phyloP scores from a whole-genome alignment of 2,888 invertebrate genomes.

The Meteorus cinctellus region DNA sequence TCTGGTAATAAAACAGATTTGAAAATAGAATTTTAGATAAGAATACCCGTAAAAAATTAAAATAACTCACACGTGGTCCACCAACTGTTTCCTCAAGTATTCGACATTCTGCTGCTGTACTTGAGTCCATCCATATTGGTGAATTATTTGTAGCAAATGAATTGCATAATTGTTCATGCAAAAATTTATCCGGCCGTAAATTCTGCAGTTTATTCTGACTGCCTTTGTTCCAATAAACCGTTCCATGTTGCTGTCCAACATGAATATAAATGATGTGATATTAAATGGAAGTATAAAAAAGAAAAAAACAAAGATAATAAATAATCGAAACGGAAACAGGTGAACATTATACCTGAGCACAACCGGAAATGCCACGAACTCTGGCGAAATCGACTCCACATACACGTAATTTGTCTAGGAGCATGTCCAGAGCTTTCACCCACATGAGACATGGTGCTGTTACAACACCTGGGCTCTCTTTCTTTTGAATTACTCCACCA shows the following conservation, averaged over 20 bases:
- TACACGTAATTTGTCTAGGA: constrained; percentile 87
- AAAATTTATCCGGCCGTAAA: constrained; percentile 83
- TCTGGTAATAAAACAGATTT: too few species aligned
- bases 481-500: constrained; percentile 77
- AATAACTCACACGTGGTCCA: constrained; percentile 79
- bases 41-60: neutral
- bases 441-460: constrained; percentile 93
- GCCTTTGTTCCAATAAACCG: constrained; percentile 93
- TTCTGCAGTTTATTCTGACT: constrained; percentile 79
- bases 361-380: constrained; percentile 90
- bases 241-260: constrained; percentile 91
- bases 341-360: constrained; percentile 84
- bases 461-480: constrained; percentile 76
- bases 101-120: constrained; percentile 83
- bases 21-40: too few species aligned
- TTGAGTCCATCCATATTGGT: constrained; percentile 98
- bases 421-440: constrained; percentile 95
- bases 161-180: constrained; percentile 88
- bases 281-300: constrained; percentile 20
- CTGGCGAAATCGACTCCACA: constrained; percentile 88
- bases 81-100: constrained; percentile 88
- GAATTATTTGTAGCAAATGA: constrained; percentile 87
- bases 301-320: constrained; percentile 22
- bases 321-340: constrained; percentile 12
- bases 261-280: constrained; percentile 26